Conservation (phyloP, 2,113 vertebrate species). For the Pitta sordida region DNA sequence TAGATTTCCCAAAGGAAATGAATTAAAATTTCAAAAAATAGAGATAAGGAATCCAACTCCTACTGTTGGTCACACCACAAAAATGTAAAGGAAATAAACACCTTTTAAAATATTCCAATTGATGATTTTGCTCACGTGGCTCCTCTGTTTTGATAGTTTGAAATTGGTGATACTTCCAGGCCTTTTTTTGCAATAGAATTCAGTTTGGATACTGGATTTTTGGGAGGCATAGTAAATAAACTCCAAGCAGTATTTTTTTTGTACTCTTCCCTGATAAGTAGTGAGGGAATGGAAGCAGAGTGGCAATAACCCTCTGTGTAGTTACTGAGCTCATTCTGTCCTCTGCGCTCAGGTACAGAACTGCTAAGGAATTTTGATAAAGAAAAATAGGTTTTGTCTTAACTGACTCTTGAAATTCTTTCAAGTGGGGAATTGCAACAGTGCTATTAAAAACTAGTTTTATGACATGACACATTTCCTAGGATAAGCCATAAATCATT, state of each 20-base stretch:
- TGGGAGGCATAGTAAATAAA: background rate
- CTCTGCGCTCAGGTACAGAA: background rate
- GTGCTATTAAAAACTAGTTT: constrained; percentile 3
- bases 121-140: background rate
- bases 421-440: background rate
- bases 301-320: background rate
- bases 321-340: background rate
- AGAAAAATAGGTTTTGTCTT: constrained; percentile 42
- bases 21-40: background rate
- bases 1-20: background rate
- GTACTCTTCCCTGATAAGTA: background rate
- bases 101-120: background rate
- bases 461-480: constrained; percentile 7
- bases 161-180: background rate
- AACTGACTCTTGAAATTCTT: constrained; percentile 6
- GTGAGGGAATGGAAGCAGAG: background rate
- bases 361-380: background rate
- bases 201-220: background rate
- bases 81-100: background rate
- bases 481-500: background rate
- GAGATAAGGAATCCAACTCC: background rate
- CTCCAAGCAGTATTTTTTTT: background rate
- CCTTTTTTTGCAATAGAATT: background rate
- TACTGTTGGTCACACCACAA: background rate
- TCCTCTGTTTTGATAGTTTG: background rate